These are phyloP conservation scores for Chamaetylas fuelleborni DNA, from an alignment of 2,113 vertebrate species.

Conservation along the genomic window DNA sequence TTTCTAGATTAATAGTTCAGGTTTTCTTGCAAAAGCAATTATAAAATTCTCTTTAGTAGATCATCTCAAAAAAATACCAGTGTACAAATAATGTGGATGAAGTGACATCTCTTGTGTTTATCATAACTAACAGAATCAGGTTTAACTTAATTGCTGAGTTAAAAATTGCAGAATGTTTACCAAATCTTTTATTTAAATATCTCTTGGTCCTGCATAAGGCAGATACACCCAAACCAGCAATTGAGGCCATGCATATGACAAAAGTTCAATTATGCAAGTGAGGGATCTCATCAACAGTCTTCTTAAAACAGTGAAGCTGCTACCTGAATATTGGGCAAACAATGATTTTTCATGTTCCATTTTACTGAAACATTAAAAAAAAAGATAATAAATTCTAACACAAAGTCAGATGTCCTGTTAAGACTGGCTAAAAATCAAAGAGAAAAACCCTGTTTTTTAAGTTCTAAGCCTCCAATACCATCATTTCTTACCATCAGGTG, in stretches of 20 bases:
- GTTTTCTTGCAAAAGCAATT: background rate
- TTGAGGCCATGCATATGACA: rapidly evolving
- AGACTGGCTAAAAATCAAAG: background rate
- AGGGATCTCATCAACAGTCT: background rate
- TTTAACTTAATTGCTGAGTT: background rate
- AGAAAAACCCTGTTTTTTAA: background rate
- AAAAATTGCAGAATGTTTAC: background rate
- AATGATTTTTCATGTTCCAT: background rate
- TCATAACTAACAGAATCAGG: background rate
- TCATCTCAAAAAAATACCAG: background rate
- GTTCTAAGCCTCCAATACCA: background rate
- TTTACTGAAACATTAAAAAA: background rate
- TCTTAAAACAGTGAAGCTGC: background rate
- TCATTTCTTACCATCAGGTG: background rate
- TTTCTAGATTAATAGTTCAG: background rate
- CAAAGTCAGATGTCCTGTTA: background rate
- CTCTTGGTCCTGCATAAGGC: background rate
- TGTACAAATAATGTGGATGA: background rate
- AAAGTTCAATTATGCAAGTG: background rate
- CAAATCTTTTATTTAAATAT: background rate
- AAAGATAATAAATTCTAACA: background rate
- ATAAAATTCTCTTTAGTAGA: background rate
- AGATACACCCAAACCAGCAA: background rate
- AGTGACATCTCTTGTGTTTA: background rate
- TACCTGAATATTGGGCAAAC: background rate